Percentiles rank a stretch among this genome's conserved stretches.
Conservation (phyloP, 2,797 vertebrate species). For the Muscicapa comitata region DNA sequence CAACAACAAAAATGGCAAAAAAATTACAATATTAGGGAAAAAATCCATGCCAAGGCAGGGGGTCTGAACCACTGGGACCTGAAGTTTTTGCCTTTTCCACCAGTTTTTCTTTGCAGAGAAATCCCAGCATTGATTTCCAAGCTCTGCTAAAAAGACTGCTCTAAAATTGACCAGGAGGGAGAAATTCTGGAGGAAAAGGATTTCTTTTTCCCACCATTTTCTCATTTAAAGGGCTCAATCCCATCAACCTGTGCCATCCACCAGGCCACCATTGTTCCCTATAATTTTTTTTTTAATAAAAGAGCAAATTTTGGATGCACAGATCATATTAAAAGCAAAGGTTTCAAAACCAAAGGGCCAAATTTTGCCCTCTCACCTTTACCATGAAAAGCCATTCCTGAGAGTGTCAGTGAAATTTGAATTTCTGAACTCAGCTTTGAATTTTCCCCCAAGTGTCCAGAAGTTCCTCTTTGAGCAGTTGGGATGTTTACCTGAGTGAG, state of each 20-base stretch:
- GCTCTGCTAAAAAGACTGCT: background rate
- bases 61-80: background rate
- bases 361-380: background rate
- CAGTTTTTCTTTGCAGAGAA: background rate
- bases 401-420: background rate
- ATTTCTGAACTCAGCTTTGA: background rate
- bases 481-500: background rate
- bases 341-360: background rate
- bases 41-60: accelerated
- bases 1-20: background rate
- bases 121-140: background rate
- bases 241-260: background rate
- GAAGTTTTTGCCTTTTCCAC: background rate
- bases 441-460: background rate
- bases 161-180: background rate
- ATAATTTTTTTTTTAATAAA: background rate
- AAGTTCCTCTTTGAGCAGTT: background rate
- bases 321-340: accelerated
- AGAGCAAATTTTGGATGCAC: background rate
- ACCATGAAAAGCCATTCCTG: accelerated
- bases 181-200: background rate
- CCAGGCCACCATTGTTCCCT: background rate
- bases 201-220: background rate
- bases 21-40: accelerated
- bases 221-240: background rate